phyloP scores from a whole-genome alignment of 2,113 vertebrate species.

The Crotalus horridus region DNA sequence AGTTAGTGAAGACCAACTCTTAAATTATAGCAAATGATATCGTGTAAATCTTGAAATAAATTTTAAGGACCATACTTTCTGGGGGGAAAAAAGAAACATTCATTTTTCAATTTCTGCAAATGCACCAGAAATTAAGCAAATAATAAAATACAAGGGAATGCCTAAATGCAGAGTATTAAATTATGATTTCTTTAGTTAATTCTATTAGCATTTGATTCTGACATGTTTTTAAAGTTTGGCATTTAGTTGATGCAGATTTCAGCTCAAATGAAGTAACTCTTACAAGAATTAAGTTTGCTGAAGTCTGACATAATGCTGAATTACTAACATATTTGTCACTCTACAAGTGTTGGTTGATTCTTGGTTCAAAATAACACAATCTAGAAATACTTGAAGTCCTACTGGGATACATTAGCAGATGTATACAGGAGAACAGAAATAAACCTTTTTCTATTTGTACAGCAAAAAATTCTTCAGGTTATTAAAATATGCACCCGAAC shows the following conservation, averaged over 20 bases:
- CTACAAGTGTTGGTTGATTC: slow-evolving; percentile 6
- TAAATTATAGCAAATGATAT: slow-evolving; percentile 18
- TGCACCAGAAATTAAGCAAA: slow-evolving; percentile 32
- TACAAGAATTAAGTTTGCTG: slow-evolving; percentile 8
- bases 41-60: slow-evolving; percentile 22
- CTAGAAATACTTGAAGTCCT: background rate
- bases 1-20: slow-evolving; percentile 21
- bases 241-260: background rate
- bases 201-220: background rate
- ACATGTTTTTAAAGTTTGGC: background rate
- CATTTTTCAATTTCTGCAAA: slow-evolving; percentile 20
- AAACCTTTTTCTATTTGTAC: background rate
- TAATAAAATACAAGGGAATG: slow-evolving; percentile 34
- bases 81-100: slow-evolving; percentile 24
- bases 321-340: background rate
- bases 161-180: slow-evolving; percentile 22
- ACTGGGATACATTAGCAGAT: background rate
- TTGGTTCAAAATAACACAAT: background rate
- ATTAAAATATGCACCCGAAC: slow-evolving; percentile 24
- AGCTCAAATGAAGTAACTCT: slow-evolving; percentile 5
- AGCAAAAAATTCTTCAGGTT: background rate
- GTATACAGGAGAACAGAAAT: slow-evolving; percentile 15
- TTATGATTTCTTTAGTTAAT: slow-evolving; percentile 40
- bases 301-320: slow-evolving; percentile 1
- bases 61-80: slow-evolving; percentile 24